Evolutionary conservation across 2,797 vertebrate species (phyloP).

Genomic region (Syndactyla subalaris): DNA sequence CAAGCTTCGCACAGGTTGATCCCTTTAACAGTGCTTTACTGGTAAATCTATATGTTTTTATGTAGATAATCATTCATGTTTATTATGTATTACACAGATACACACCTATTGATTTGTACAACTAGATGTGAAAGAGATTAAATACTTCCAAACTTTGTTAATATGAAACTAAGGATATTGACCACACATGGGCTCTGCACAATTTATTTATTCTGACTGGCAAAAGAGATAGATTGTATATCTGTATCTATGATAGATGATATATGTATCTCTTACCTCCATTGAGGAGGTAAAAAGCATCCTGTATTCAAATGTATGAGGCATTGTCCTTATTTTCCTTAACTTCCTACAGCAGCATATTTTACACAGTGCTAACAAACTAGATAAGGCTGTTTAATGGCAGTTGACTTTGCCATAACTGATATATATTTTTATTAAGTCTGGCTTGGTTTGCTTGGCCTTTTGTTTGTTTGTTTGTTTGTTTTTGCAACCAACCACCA

Average conservation of each 20-base stretch:
- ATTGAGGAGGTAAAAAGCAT: not conserved
- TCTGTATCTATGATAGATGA: not conserved
- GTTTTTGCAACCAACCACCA: no score
- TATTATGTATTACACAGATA: not conserved
- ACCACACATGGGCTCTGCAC: not conserved
- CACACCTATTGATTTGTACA: not conserved
- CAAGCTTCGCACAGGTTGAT: not conserved
- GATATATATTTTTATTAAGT: not conserved
- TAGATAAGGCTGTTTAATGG: not conserved
- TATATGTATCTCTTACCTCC: not conserved
- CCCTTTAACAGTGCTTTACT: not conserved
- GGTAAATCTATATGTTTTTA: not conserved
- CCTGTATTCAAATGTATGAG: accelerated
- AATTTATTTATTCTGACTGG: not conserved
- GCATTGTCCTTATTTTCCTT: not conserved
- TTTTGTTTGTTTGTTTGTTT: no score
- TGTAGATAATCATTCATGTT: accelerated
- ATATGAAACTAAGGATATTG: not conserved
- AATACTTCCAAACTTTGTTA: not conserved
- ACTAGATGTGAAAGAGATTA: not conserved
- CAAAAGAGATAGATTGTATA: not conserved
- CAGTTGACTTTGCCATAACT: not conserved
- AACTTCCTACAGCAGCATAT: accelerated
- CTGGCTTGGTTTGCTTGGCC: accelerated
- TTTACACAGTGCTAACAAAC: no score